phyloP scores from a whole-genome alignment of 1,140 invertebrate genomes.

The Temnothorax nylanderi region DNA sequence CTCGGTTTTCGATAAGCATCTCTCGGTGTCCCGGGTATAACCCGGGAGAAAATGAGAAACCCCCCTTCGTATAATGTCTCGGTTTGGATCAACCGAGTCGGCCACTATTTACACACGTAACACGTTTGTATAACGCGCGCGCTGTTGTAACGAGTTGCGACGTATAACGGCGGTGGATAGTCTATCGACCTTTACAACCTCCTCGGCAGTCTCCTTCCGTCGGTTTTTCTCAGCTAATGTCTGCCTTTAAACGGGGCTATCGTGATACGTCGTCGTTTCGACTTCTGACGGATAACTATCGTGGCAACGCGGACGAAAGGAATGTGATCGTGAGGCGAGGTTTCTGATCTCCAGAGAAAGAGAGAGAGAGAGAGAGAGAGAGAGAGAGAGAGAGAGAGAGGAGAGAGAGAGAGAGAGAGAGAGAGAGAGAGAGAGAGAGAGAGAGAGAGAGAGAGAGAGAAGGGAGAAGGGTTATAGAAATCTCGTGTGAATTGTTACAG shows the following conservation, averaged over 20 bases:
- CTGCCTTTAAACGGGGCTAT: conserved; percentile 5
- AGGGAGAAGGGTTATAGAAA: conserved; percentile 24
- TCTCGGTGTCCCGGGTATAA: neutral
- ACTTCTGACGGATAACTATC: conserved; percentile 35
- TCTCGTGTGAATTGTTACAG: conserved; percentile 49
- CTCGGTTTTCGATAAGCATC: conserved; percentile 79
- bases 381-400: conserved; percentile 1
- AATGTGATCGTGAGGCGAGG: conserved; percentile 37
- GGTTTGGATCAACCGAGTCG: conserved; percentile 25
- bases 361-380: conserved; percentile 5
- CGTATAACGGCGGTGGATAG: neutral
- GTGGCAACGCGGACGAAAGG: conserved; percentile 6
- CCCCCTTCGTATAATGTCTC: conserved; percentile 51
- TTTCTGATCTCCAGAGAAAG: conserved; percentile 36
- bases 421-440: neutral
- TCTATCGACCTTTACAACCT: conserved; percentile 50
- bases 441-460: conserved; percentile 13
- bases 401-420: conserved; percentile 19
- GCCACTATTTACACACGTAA: conserved; percentile 56
- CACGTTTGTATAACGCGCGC: conserved; percentile 32
- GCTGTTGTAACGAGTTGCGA: neutral
- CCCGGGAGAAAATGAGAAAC: conserved; percentile 62
- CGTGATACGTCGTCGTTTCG: conserved; percentile 33
- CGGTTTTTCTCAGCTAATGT: conserved; percentile 27
- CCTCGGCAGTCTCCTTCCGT: neutral